Evolutionary conservation across 2,888 invertebrate genomes (phyloP).

Genomic region (Dasysyrphus tricinctus): DNA sequence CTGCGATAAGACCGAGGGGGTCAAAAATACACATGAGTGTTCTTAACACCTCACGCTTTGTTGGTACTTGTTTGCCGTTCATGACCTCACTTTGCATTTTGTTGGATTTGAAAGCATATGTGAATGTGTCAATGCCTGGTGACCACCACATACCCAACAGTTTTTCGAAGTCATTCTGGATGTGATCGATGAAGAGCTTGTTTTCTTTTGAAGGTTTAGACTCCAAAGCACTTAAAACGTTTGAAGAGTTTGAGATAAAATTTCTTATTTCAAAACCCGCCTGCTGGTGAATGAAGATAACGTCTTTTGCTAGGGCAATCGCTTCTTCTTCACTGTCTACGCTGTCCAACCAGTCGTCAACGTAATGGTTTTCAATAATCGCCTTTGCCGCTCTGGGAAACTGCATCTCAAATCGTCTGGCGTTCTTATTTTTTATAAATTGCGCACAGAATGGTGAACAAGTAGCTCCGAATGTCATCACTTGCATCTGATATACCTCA

Average conservation of each 20-base stretch:
- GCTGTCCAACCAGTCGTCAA: constrained; percentile 77
- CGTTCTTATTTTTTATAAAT: too few relatives aligned
- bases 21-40: constrained; percentile 78
- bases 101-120: constrained; percentile 44
- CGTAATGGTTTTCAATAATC: background rate
- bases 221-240: background rate
- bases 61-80: constrained; percentile 56
- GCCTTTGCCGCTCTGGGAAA: too few relatives aligned
- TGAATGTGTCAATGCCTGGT: constrained; percentile 62
- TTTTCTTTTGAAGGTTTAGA: background rate
- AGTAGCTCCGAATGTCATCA: too few relatives aligned
- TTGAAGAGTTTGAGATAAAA: constrained; percentile 70
- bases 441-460: too few relatives aligned
- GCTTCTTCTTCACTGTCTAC: constrained; percentile 66
- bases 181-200: background rate
- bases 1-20: constrained; percentile 77
- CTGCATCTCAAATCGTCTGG: too few relatives aligned
- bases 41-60: constrained; percentile 75
- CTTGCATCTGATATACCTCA: too few relatives aligned
- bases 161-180: constrained; percentile 31
- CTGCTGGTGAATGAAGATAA: background rate
- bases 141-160: constrained; percentile 75
- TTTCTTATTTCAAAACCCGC: constrained; percentile 45
- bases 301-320: constrained; percentile 9
- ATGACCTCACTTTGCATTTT: constrained; percentile 36